phyloP scores from a whole-genome alignment of 2,888 invertebrate genomes.

The Drosophila borealis region DNA sequence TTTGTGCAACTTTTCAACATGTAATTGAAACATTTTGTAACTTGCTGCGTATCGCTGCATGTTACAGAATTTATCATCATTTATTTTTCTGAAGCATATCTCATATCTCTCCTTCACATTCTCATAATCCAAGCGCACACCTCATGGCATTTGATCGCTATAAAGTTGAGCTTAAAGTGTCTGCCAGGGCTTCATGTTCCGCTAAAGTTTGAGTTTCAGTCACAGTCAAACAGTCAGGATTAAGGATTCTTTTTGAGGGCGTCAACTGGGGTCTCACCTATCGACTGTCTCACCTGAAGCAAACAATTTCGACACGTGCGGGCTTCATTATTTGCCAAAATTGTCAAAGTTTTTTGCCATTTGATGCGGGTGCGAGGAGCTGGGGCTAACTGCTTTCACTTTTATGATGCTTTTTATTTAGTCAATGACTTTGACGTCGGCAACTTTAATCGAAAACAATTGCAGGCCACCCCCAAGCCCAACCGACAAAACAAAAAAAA shows the following conservation, averaged over 20 bases:
- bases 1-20: no score
- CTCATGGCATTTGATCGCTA: conserved; percentile 7
- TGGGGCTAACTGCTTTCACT: conserved; percentile 49
- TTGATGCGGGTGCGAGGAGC: conserved; percentile 40
- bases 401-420: conserved; percentile 75
- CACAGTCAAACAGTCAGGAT: conserved; percentile 28
- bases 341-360: conserved; percentile 72
- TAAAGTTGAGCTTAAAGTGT: conserved; percentile 23
- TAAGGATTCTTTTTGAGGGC: conserved; percentile 23
- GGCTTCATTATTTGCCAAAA: conserved; percentile 77
- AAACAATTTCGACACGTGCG: conserved; percentile 71
- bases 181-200: conserved; percentile 9
- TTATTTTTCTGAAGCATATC: conserved; percentile 10
- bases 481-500: neutral
- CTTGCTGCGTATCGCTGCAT: no score
- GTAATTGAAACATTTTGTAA: no score
- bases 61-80: neutral
- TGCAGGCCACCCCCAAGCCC: conserved; percentile 19
- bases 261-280: conserved; percentile 36
- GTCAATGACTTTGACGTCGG: conserved; percentile 78
- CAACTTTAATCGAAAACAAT: conserved; percentile 78
- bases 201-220: conserved; percentile 14
- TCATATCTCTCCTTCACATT: neutral
- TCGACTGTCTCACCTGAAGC: conserved; percentile 55
- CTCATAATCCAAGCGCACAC: conserved; percentile 12